These are phyloP conservation scores for Meleagris gallopavo DNA, from an alignment of 2,113 vertebrate species.

Conservation along the genomic window DNA sequence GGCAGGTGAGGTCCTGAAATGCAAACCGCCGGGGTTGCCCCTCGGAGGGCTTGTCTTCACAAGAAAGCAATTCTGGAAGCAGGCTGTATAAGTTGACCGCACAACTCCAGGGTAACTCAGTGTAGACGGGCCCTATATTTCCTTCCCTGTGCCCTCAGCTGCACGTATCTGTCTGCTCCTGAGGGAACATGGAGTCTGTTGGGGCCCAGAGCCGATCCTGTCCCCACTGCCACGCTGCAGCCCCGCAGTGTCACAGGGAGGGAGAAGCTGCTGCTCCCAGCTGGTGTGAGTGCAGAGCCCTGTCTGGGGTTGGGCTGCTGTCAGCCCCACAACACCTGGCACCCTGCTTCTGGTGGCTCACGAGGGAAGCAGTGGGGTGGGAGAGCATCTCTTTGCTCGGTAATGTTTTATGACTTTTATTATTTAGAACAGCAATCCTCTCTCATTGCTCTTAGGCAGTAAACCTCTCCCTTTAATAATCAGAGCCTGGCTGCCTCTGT, in stretches of 20 bases:
- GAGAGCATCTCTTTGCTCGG: background rate
- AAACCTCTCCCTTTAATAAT: conserved; percentile 68
- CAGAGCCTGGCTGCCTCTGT: background rate
- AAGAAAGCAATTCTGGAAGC: background rate
- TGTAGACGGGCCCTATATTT: background rate
- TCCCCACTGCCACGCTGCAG: background rate
- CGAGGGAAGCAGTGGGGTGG: background rate
- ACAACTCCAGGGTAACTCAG: background rate
- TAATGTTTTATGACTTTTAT: conserved; percentile 47
- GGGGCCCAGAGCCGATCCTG: background rate
- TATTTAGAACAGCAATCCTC: conserved; percentile 51
- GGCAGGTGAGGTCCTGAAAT: conserved; percentile 9
- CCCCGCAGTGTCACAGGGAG: background rate
- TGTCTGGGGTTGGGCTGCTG: background rate
- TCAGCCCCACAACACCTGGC: background rate
- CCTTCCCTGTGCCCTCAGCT: background rate
- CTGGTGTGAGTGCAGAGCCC: fast-evolving
- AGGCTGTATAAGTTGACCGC: background rate
- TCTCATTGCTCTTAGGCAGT: conserved; percentile 40
- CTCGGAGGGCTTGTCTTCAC: background rate
- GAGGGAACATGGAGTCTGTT: fast-evolving
- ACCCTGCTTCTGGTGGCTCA: background rate
- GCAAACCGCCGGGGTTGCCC: background rate
- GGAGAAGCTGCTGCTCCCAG: too few species aligned
- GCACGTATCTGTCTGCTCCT: background rate